Evolutionary conservation across 2,113 vertebrate species (phyloP), one percentile per base, ranked within the genome.

Genomic region (Reinhardtius hippoglossoides): DNA sequence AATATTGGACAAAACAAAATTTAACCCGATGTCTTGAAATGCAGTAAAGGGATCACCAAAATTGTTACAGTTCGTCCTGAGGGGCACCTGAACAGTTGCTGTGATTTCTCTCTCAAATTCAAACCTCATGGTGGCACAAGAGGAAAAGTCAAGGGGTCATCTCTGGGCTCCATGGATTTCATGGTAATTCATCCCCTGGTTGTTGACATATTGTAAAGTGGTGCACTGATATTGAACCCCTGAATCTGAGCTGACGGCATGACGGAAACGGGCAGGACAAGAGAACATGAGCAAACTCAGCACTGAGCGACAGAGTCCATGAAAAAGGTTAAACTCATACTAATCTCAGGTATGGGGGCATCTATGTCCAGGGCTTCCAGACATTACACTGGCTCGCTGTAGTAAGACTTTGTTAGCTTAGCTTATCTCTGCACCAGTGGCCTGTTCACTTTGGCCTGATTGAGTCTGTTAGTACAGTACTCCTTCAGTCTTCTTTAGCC

Each of bases 401-500:
- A 60, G 16, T 71, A 66, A 40, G 42, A 48, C 64, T 73, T 40
- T 62, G 71, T 78, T 64, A 68, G 61, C 40, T 21, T 44, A 40
- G 16, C 60, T 50, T n/a, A 48, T 66, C 21, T 20, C 37, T 35
- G 40, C 14, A 42, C 78, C 78, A 79, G 73, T 26, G 52, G 65
- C 79, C 54, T 70, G 85, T 89, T 93, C 82, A 66, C 93, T 92
- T 93, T 92, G 89, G 84, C 88, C 93, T 92, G 90, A 95, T 91
- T 14, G 21, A 93, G 90, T 90, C 94, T 74, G 63, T 78, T 57
- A 68, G 78, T 71, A 95, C 95, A 96, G 93, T 89, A 85, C 91
- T 82, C 84, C 56, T 80, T 76, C 65, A 68, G 74, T 66, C 58
- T 90, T 88, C 94, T 92, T 94, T 84, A 21, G 18, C 50, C 20